Conservation (phyloP, 2,113 vertebrate genomes). For the Centropristis striata region DNA sequence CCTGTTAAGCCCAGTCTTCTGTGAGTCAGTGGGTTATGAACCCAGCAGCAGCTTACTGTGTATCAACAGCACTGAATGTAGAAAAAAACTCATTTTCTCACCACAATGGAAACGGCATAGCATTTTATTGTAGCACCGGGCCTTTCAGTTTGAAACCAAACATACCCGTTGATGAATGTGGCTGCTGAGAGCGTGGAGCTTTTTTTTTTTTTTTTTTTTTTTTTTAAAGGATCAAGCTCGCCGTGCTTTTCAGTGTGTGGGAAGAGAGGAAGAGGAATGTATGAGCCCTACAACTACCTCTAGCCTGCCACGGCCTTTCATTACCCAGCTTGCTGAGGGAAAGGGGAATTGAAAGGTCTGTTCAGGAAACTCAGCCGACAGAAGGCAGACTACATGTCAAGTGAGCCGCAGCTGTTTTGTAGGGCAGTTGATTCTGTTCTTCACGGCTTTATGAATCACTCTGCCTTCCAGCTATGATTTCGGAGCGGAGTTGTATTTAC, state of each 20-base stretch:
- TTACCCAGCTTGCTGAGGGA: constrained; percentile 61
- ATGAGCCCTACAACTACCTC: constrained; percentile 53
- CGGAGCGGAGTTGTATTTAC: constrained; percentile 26
- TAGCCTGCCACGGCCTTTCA: constrained; percentile 59
- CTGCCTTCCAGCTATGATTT: constrained; percentile 51
- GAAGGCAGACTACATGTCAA: constrained; percentile 67
- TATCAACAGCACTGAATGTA: constrained; percentile 36
- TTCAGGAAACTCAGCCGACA: constrained; percentile 70
- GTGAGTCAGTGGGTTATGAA: constrained; percentile 57
- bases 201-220: background rate
- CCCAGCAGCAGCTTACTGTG: constrained; percentile 22
- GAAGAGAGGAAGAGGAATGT: constrained; percentile 61
- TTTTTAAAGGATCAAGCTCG: constrained; percentile 13
- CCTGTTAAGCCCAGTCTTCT: constrained; percentile 27
- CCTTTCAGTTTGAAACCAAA: constrained; percentile 51
- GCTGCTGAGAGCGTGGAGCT: constrained; percentile 35
- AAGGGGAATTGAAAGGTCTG: constrained; percentile 73
- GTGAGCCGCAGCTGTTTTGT: constrained; percentile 68
- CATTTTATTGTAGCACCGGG: constrained; percentile 38
- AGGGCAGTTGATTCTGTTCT: constrained; percentile 56
- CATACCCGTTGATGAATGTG: constrained; percentile 54
- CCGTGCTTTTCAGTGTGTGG: constrained; percentile 56
- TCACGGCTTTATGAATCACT: constrained; percentile 49
- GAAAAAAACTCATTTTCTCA: constrained; percentile 23
- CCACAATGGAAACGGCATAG: constrained; percentile 29